These are phyloP conservation scores for Gorsachius magnificus DNA, from an alignment of 2,797 vertebrate species.

Conservation along the genomic window DNA sequence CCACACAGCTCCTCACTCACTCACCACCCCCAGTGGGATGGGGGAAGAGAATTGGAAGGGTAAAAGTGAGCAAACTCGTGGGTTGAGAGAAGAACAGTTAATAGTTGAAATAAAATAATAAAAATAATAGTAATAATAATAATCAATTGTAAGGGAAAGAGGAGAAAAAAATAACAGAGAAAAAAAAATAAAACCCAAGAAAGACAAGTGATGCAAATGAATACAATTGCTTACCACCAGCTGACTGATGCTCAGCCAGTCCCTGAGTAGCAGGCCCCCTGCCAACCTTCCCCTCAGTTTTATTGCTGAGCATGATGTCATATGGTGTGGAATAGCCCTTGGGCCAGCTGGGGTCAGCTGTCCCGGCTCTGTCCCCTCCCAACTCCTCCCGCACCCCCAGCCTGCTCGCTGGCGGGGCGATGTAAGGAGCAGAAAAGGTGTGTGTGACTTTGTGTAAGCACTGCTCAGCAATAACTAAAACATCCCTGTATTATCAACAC, in stretches of 20 bases:
- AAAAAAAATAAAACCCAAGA: background rate
- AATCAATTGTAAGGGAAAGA: background rate
- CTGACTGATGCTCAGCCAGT: too few species aligned
- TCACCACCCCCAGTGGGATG: too few species aligned
- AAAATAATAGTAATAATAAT: too few species aligned
- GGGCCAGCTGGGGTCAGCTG: background rate
- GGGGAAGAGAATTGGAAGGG: background rate
- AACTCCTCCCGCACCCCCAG: background rate
- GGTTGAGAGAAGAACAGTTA: background rate
- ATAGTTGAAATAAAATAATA: background rate
- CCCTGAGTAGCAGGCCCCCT: background rate
- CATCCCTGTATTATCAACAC: background rate
- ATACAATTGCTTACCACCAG: background rate
- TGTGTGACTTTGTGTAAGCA: background rate
- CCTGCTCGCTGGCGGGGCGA: rapidly evolving
- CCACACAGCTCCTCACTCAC: background rate
- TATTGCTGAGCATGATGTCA: too few species aligned
- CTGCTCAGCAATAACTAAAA: background rate
- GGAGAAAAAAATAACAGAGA: background rate
- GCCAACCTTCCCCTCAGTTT: too few species aligned
- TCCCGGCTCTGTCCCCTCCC: background rate
- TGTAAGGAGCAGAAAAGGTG: background rate
- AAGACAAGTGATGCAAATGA: background rate
- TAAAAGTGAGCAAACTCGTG: background rate
- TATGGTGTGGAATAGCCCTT: background rate